Percentiles rank a stretch among this genome's conserved stretches.
phyloP scores from a whole-genome alignment of 2,113 vertebrate species.

The Gadus macrocephalus region DNA sequence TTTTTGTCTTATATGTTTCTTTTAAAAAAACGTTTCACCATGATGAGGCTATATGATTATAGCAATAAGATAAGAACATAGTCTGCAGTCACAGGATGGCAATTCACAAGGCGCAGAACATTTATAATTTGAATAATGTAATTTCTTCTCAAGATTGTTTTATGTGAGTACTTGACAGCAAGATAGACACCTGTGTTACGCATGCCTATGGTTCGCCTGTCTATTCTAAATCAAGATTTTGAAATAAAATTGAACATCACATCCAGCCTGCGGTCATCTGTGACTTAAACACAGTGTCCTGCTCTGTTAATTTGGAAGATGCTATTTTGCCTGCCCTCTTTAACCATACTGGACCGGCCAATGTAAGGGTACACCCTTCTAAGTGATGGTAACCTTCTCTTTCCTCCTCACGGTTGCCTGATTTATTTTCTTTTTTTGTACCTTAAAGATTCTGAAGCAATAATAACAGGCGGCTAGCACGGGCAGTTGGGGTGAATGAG shows the following conservation, averaged over 20 bases:
- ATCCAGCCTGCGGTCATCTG: conserved; percentile 57
- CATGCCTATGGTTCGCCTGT: conserved; percentile 47
- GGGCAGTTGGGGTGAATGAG: conserved; percentile 55
- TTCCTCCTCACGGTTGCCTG: conserved; percentile 26
- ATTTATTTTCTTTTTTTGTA: conserved; percentile 25
- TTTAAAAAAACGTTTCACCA: too few relatives aligned
- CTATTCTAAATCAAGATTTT: conserved; percentile 53
- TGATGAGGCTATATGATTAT: conserved; percentile 50
- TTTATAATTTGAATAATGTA: conserved; percentile 63
- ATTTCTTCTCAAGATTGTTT: conserved; percentile 19
- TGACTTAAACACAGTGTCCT: conserved; percentile 72
- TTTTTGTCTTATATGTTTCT: too few relatives aligned
- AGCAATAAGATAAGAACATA: conserved; percentile 38
- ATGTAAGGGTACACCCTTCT: conserved; percentile 63
- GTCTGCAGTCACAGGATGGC: conserved; percentile 33
- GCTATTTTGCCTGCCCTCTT: conserved; percentile 41
- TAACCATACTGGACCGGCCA: conserved; percentile 50
- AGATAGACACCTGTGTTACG: conserved; percentile 47
- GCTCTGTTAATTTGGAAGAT: conserved; percentile 65
- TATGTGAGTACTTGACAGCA: conserved; percentile 47
- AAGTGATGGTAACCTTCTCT: conserved; percentile 59
- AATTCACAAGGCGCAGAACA: conserved; percentile 44
- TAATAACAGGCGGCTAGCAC: conserved; percentile 61
- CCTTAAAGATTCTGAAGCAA: conserved; percentile 56
- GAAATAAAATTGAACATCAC: conserved; percentile 54